These are phyloP conservation scores for Desmodus rotundus DNA, from an alignment of 2,113 vertebrate genomes.

Conservation along the genomic window DNA sequence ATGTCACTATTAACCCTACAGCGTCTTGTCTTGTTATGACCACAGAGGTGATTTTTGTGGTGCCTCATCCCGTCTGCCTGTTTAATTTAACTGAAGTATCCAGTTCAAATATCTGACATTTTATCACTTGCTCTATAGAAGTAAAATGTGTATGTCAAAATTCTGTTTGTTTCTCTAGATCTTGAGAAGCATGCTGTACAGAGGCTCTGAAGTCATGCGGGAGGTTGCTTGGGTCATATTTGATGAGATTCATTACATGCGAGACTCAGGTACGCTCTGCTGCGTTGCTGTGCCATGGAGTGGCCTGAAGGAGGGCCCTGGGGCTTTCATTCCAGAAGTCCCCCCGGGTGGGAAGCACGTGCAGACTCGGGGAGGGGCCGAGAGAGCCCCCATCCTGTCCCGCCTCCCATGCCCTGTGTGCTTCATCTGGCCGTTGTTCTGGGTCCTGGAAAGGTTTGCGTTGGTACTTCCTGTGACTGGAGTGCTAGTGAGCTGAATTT, in stretches of 20 bases:
- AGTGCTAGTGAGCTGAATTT: slow-evolving; percentile 11
- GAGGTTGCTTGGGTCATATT: slow-evolving; percentile 98
- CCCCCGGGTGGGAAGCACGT: too few relatives aligned
- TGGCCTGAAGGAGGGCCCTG: not conserved
- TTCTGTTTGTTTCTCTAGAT: slow-evolving; percentile 82
- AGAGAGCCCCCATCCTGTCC: not conserved
- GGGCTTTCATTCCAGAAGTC: too few relatives aligned
- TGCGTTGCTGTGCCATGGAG: not conserved
- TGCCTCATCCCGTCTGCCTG: not conserved
- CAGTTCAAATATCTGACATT: not conserved
- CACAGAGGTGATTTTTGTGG: slow-evolving; percentile 87
- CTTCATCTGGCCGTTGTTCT: not conserved
- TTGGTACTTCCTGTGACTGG: not conserved
- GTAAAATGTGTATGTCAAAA: not conserved
- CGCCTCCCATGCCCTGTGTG: not conserved
- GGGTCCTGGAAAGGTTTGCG: too few relatives aligned
- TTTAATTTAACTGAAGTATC: not conserved
- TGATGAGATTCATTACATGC: slow-evolving; percentile 99
- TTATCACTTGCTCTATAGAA: not conserved
- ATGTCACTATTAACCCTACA: slow-evolving; percentile 98
- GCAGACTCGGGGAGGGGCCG: not conserved
- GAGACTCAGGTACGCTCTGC: slow-evolving; percentile 87
- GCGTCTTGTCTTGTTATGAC: slow-evolving; percentile 99
- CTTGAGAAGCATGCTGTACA: slow-evolving; percentile 97
- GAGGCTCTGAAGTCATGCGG: slow-evolving; percentile 98